Percentiles rank a stretch among this genome's conserved stretches.
Conservation (phyloP, 2,797 vertebrate species). For the Acanthis flammea region DNA sequence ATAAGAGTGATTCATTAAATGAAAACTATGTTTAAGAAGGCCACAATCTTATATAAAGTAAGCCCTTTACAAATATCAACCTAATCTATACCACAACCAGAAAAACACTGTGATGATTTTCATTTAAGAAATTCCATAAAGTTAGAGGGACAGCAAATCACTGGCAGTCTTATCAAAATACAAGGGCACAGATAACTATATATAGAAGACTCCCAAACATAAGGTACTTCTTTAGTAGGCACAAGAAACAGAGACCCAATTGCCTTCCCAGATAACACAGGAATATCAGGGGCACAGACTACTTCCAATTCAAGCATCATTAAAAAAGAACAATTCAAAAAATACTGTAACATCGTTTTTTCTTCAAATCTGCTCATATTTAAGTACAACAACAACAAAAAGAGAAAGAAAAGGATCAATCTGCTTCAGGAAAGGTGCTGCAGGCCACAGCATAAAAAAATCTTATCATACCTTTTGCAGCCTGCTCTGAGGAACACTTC, state of each 20-base stretch:
- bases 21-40: not conserved
- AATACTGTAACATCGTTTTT: fast-evolving
- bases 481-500: not conserved
- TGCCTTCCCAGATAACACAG: not conserved
- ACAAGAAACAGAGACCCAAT: not conserved
- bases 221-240: not conserved
- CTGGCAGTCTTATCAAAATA: fast-evolving
- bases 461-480: not conserved
- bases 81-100: not conserved
- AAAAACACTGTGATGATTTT: not conserved
- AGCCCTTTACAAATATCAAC: not conserved
- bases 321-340: not conserved
- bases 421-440: not conserved
- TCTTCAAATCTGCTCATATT: not conserved
- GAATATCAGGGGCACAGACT: not conserved
- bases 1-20: not conserved
- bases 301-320: not conserved
- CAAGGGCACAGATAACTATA: fast-evolving
- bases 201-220: not conserved
- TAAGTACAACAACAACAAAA: not conserved
- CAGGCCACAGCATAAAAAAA: not conserved
- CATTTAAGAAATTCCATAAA: not conserved
- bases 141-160: not conserved
- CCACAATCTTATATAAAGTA: not conserved
- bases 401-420: not conserved